A percentile compares a stretch with the other conserved stretches of the same genome.
Evolutionary conservation across 2,797 vertebrate species (phyloP).

Genomic region (Danio albolineatus): DNA sequence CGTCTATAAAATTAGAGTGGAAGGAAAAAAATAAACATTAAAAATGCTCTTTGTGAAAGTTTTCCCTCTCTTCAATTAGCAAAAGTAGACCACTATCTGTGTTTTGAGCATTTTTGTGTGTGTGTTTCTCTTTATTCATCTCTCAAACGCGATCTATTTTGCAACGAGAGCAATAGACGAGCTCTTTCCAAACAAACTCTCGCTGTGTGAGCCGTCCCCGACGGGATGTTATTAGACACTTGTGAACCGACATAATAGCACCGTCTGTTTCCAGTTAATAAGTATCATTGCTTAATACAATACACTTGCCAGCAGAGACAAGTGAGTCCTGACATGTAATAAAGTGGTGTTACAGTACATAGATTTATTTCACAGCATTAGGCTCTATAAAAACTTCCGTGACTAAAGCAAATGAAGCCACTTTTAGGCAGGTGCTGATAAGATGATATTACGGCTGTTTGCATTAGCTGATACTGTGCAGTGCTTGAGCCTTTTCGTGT

Average conservation of each 20-base stretch:
- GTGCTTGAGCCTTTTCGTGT: constrained; percentile 46
- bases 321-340: constrained; percentile 53
- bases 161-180: constrained; percentile 21
- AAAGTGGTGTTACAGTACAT: constrained; percentile 43
- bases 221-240: constrained; percentile 52
- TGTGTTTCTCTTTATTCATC: not conserved
- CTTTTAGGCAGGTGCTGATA: constrained; percentile 45
- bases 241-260: constrained; percentile 47
- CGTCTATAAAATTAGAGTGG: constrained; percentile 75
- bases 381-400: constrained; percentile 43
- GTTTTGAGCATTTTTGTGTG: constrained; percentile 35
- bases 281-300: constrained; percentile 52
- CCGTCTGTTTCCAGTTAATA: constrained; percentile 52
- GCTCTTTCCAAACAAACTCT: constrained; percentile 50
- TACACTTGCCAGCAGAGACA: constrained; percentile 43
- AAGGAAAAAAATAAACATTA: constrained; percentile 57
- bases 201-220: constrained; percentile 42
- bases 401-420: constrained; percentile 52
- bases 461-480: constrained; percentile 36
- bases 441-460: constrained; percentile 29
- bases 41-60: constrained; percentile 82
- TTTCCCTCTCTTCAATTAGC: constrained; percentile 72
- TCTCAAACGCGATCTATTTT: not conserved
- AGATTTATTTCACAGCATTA: constrained; percentile 52
- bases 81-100: constrained; percentile 75